phyloP scores from a whole-genome alignment of 2,888 invertebrate genomes.

The Eurytoma californica region DNA sequence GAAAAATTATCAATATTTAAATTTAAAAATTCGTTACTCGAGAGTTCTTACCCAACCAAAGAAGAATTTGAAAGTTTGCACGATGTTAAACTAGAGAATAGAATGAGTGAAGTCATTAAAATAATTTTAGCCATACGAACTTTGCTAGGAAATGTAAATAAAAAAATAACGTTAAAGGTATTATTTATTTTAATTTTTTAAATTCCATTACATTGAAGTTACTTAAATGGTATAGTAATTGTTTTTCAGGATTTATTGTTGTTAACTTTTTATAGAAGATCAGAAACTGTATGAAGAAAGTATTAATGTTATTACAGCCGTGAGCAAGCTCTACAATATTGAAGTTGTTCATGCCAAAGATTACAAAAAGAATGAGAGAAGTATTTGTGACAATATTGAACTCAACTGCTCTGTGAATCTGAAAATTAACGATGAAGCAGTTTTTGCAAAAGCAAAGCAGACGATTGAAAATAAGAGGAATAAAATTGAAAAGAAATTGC shows the following conservation, averaged over 20 bases:
- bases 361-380: slow-evolving; percentile 58
- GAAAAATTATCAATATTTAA: slow-evolving; percentile 66
- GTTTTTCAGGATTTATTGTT: slow-evolving; percentile 65
- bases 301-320: slow-evolving; percentile 65
- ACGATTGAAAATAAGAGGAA: slow-evolving; percentile 60
- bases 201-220: too few relatives aligned
- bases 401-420: slow-evolving; percentile 63
- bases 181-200: too few relatives aligned
- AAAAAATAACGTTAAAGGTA: slow-evolving; percentile 63
- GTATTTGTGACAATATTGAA: slow-evolving; percentile 59
- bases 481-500: slow-evolving; percentile 62
- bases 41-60: slow-evolving; percentile 79
- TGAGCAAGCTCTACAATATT: slow-evolving; percentile 63
- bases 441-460: slow-evolving; percentile 56
- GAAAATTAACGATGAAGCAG: slow-evolving; percentile 52
- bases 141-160: slow-evolving; percentile 72
- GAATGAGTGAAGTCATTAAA: slow-evolving; percentile 72
- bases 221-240: too few relatives aligned
- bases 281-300: slow-evolving; percentile 62
- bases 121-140: slow-evolving; percentile 69
- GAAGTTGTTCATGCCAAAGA: slow-evolving; percentile 57
- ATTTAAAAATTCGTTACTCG: slow-evolving; percentile 83
- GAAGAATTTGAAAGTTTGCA: slow-evolving; percentile 67
- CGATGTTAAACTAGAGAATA: slow-evolving; percentile 72
- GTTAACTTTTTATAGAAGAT: slow-evolving; percentile 56